These are phyloP conservation scores for Caranx melampygus DNA, from an alignment of 2,113 vertebrate species.

Conservation along the genomic window DNA sequence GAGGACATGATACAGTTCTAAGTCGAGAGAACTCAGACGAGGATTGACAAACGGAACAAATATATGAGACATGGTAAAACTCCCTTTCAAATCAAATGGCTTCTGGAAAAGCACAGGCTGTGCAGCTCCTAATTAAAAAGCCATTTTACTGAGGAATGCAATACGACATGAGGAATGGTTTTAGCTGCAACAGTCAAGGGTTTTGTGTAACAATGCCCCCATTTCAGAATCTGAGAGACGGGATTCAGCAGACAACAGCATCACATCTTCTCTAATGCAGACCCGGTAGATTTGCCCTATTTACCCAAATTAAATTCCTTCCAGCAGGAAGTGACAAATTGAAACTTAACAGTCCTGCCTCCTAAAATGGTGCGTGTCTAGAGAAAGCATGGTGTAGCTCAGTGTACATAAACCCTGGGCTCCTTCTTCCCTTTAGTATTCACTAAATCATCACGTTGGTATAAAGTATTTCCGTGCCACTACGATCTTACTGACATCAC, in stretches of 20 bases:
- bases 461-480: neutral
- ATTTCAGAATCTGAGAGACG: slow-evolving; percentile 7
- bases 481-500: slow-evolving; percentile 25
- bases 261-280: slow-evolving; percentile 27
- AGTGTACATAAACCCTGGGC: neutral
- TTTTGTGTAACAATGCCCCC: slow-evolving; percentile 11
- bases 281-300: slow-evolving; percentile 23
- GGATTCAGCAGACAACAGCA: slow-evolving; percentile 28
- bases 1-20: slow-evolving; percentile 2
- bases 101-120: neutral
- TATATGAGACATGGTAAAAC: slow-evolving; percentile 6
- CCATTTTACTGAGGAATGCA: neutral
- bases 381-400: neutral
- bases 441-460: slow-evolving; percentile 6
- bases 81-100: slow-evolving; percentile 31
- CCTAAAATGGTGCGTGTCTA: slow-evolving; percentile 1
- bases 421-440: slow-evolving; percentile 27
- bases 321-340: slow-evolving; percentile 41
- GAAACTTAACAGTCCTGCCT: slow-evolving; percentile 19
- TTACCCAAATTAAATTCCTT: slow-evolving; percentile 30
- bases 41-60: slow-evolving; percentile 40
- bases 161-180: neutral
- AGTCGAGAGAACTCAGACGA: slow-evolving; percentile 11
- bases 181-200: neutral
- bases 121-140: neutral